These are phyloP conservation scores for Drosophila cognata DNA, from an alignment of 2,888 invertebrate genomes.

Conservation along the genomic window DNA sequence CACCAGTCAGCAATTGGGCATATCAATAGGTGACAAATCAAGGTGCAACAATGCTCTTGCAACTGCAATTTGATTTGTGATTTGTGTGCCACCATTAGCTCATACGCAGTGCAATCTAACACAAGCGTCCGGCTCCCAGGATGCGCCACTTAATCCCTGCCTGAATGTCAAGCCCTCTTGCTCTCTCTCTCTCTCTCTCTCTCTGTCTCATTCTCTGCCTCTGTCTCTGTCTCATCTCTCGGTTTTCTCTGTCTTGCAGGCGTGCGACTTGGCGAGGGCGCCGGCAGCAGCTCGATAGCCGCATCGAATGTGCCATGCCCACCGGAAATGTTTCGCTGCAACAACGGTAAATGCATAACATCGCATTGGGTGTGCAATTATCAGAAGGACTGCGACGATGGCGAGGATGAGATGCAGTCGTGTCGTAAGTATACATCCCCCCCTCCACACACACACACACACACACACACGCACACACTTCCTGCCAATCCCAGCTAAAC, in stretches of 20 bases:
- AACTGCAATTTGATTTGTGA: constrained; percentile 8
- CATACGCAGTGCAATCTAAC: background rate
- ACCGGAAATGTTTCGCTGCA: constrained; percentile 92
- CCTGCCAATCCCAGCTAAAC: background rate
- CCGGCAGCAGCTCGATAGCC: constrained; percentile 63
- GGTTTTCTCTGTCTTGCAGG: constrained; percentile 46
- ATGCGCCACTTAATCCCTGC: constrained; percentile 1
- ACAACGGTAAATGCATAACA: constrained; percentile 95
- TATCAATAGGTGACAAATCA: constrained; percentile 13
- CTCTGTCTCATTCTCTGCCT: background rate
- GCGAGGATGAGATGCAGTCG: constrained; percentile 95
- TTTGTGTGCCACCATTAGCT: background rate
- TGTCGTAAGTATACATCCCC: constrained; percentile 91
- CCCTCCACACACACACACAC: background rate
- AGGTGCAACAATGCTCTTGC: background rate
- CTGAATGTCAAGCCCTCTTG: background rate
- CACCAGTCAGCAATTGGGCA: background rate
- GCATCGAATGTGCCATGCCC: constrained; percentile 87
- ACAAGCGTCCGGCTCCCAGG: background rate
- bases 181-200: too few relatives aligned
- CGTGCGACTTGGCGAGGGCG: constrained; percentile 70
- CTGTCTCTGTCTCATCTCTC: background rate
- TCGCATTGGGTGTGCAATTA: constrained; percentile 96
- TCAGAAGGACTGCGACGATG: constrained; percentile 96
- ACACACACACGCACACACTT: too few relatives aligned